Conservation (phyloP, 2,888 invertebrate genomes). For the Acronicta leporina region DNA sequence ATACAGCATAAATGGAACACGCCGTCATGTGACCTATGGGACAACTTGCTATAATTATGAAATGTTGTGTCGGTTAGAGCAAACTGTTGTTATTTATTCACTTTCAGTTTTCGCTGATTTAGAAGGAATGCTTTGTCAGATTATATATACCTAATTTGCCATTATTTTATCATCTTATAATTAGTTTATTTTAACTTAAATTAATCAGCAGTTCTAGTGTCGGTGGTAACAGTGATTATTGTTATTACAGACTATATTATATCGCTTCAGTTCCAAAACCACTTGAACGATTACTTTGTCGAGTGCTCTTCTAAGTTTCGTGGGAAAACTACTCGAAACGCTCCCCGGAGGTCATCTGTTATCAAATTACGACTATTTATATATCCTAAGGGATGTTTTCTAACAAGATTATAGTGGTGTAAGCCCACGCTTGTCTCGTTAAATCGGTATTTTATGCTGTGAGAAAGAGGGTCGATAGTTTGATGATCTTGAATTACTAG, state of each 20-base stretch:
- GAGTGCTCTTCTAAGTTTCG: slow-evolving; percentile 20
- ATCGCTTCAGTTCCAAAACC: slow-evolving; percentile 10
- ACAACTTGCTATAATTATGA: not conserved
- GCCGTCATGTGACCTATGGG: not conserved
- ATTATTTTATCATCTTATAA: too few species aligned
- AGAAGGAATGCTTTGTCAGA: too few species aligned
- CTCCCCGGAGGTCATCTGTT: slow-evolving; percentile 16
- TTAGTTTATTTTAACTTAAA: too few species aligned
- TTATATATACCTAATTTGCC: too few species aligned
- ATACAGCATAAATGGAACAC: slow-evolving; percentile 5
- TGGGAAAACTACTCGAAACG: slow-evolving; percentile 41
- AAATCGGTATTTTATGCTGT: slow-evolving; percentile 24
- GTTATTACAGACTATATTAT: slow-evolving; percentile 14
- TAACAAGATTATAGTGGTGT: slow-evolving; percentile 34
- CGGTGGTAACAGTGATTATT: not conserved
- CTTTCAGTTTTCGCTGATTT: too few species aligned
- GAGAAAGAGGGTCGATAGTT: slow-evolving; percentile 28
- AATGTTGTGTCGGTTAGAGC: too few species aligned
- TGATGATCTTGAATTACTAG: slow-evolving; percentile 12
- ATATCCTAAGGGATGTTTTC: slow-evolving; percentile 24
- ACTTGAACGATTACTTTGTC: slow-evolving; percentile 38
- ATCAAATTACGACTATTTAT: slow-evolving; percentile 37
- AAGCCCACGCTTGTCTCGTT: slow-evolving; percentile 22
- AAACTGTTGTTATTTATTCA: too few species aligned
- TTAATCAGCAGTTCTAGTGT: too few species aligned